Conservation (phyloP, 2,888 invertebrate genomes). For the Polydrusus tereticollis region DNA sequence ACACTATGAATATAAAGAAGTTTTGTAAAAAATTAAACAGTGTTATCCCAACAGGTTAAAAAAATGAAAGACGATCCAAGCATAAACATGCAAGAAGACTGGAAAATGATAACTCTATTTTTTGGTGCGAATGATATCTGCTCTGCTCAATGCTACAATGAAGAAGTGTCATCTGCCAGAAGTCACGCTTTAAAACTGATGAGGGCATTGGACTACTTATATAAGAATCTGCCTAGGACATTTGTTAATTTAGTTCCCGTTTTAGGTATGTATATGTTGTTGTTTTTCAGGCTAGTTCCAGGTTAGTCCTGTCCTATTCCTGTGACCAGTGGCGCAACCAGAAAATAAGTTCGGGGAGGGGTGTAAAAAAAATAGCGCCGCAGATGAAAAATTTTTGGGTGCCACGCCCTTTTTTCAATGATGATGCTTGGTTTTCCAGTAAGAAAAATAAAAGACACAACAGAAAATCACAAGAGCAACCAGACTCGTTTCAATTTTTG, state of each 20-base stretch:
- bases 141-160: conserved; percentile 77
- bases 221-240: conserved; percentile 75
- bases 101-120: conserved; percentile 84
- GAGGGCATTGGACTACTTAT: conserved; percentile 76
- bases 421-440: too few species aligned
- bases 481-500: too few species aligned
- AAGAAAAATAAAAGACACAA: too few species aligned
- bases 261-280: conserved; percentile 70
- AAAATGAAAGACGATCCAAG: conserved; percentile 74
- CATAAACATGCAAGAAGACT: conserved; percentile 74
- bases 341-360: too few species aligned
- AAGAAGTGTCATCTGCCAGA: conserved; percentile 72
- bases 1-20: too few species aligned
- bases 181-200: conserved; percentile 75
- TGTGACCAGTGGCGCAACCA: too few species aligned
- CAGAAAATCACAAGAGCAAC: too few species aligned
- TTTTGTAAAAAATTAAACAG: too few species aligned
- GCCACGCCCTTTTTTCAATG: too few species aligned
- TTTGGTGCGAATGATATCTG: conserved; percentile 84
- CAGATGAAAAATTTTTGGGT: too few species aligned
- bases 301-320: too few species aligned
- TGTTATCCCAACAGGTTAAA: conserved; percentile 55
- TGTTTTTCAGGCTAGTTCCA: background rate
- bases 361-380: too few species aligned
- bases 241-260: conserved; percentile 80